Percentiles rank a stretch among this genome's conserved stretches.
Evolutionary conservation across 2,888 invertebrate species (phyloP).

Genomic region (Calameuta idolon): DNA sequence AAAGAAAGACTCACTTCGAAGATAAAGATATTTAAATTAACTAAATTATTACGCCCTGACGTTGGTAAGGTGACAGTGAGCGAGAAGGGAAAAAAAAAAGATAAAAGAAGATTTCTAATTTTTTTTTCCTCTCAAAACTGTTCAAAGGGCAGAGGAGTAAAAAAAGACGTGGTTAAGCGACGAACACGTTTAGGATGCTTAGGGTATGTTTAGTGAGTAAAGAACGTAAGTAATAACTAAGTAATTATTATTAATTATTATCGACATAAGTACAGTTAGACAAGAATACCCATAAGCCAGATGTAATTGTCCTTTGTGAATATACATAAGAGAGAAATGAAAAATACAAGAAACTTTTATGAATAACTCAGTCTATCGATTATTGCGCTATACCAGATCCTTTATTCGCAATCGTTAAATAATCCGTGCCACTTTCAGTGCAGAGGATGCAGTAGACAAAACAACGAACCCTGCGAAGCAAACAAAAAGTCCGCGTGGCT

Average conservation of each 20-base stretch:
- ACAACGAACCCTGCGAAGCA: not conserved
- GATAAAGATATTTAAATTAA: constrained; percentile 23
- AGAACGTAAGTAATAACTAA: constrained; percentile 42
- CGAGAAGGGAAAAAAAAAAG: constrained; percentile 11
- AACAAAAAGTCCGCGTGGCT: not conserved
- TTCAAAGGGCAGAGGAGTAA: not conserved
- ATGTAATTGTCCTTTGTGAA: constrained; percentile 67
- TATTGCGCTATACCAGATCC: constrained; percentile 5
- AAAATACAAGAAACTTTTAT: constrained; percentile 67
- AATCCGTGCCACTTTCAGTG: not conserved
- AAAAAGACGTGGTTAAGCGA: constrained; percentile 49
- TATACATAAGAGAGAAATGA: constrained; percentile 65
- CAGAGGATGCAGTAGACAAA: not conserved
- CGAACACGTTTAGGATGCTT: constrained; percentile 53
- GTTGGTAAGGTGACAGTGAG: constrained; percentile 1
- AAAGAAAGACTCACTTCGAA: constrained; percentile 46
- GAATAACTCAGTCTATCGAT: constrained; percentile 47
- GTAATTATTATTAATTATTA: constrained; percentile 53
- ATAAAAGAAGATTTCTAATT: not conserved
- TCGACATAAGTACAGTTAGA: constrained; percentile 58
- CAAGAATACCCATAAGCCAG: constrained; percentile 62
- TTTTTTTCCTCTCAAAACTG: not conserved
- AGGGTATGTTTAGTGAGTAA: constrained; percentile 56
- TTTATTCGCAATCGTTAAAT: not conserved
- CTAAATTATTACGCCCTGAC: constrained; percentile 21